Base-by-base conservation (phyloP, 2,797 vertebrate species). In the Phyllotis vaccarum region DNA sequence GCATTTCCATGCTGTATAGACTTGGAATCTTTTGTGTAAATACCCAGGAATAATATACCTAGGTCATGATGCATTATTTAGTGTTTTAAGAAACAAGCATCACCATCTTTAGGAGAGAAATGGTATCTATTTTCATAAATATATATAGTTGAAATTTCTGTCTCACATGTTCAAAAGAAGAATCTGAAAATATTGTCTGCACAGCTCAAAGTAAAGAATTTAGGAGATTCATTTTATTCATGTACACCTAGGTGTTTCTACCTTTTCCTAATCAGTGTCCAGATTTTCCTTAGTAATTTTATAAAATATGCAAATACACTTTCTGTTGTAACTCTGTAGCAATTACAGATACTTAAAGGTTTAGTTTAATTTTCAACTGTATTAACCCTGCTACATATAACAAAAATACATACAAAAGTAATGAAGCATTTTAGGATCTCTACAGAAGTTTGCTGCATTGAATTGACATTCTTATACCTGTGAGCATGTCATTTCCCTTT, bases 281-380 rank as follows among this genome's bases (percentile, higher is more conserved):
- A 54, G 64, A 54, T 82, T 94, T 83, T 70, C 64, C 17, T 78
- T 74, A 56, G 8, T 14, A 81, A 6, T n/a, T 37, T 43, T 89
- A 0, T 16, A 62, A 52, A 93, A 43, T 75, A 54, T 78, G 13
- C 86, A 31, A 89, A 34, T 70, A 80, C 1, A 80, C 9, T 22
- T 81, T 52, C 58, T 2, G 40, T 56, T 89, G 43, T 82, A 64
- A 88, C 81, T 78, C 34, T 82, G 8, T 37, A 90, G 46, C 11
- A 78, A 79, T 81, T 19, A 11, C 21, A 95, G n/a, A 95, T 52
- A 43, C 7, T 82, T 82, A 83, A 90, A 60, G 10, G 19, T 74
- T 74, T 24, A 86, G 24, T 90, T 95, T 80, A 83, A 96, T 62
- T 76, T 94, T 80, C 24, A 96, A 31, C 4, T 11, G 9, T 37